Base-by-base conservation (phyloP, 1,140 invertebrate genomes). In the Camponotus floridanus region DNA sequence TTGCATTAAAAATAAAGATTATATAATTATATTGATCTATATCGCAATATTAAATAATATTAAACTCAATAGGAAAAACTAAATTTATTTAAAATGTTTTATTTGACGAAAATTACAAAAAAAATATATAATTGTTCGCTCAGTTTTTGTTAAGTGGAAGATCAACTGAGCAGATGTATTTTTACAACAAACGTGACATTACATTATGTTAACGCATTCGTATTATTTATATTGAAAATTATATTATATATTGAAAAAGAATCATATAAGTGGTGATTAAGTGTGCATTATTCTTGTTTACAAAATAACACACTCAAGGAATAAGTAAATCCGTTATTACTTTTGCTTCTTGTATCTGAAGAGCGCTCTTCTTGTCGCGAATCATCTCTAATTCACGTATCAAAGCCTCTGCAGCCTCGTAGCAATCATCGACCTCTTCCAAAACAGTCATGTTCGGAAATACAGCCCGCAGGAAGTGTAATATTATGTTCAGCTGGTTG, bases 291-390 rank as follows among this genome's bases (percentile, higher is more conserved):
- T 68, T 68, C 7, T 45, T 5, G 4, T 8, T 45, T 45, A 48
- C 9, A 26, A 21, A 55, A 55, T 70, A 57, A 67, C 71, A 1
- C 42, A 42, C 45, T 92, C 78, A 93, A 64, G 93, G 90, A 74
- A 95, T 93, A 61, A 94, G 90, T 15, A 94, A 88, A 86, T 95
- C 94, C 2, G 93, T 90, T 57, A 86, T 92, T 36, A 93, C 79
- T 76, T 90, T 91, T 0, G 93, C 94, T 64, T 89, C 90, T 59
- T 94, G 92, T 76, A 92, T 86, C 8, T 92, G 81, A 7, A 79
- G 65, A 5, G 70, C 39, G 51, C 87, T 87, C 11, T 81, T 80
- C 21, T 88, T 90, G 26, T 74, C 68, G 2, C 93, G 88, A 86
- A 93, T 91, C 7, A 93, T 79, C 59, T 93, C 81, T 33, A 95